Evolutionary conservation across 1,140 invertebrate genomes (phyloP), one percentile per base, ranked within the genome.

Genomic region (Meloidogyne exigua): DNA sequence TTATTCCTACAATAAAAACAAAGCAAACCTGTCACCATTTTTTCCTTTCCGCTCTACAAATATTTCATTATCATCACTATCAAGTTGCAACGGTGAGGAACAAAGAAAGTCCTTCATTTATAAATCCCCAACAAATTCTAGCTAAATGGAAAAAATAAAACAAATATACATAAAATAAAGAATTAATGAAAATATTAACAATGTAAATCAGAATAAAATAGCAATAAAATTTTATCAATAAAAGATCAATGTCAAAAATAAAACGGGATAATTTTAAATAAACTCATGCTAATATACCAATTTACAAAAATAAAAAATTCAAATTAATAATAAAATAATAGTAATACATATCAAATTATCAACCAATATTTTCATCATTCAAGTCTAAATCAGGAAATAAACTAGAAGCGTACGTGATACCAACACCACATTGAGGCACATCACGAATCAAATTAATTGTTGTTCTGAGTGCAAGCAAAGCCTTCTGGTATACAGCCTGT

Each of bases 61-160:
- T 57, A 57, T 57, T 9, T 57, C 49, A 57, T 57, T 57, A n/a
- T 57, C 49, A 57, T 57, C 49, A 57, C 49, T 57, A n/a, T 57
- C 49, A 9, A 57, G 4, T 57, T 57, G 49, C n/a, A 57, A 57
- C n/a, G 49, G 49, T n/a, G 49, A 57, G 5, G 49, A 57, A n/a
- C 49, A 57, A n/a, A 57, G 18, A n/a, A 57, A 57, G 0, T 18
- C 49, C 18, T 57, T 57, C 49, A 57, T 57, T 3, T 5, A 57
- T 39, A 39, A 39, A 39, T 39, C 9, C 36, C 7, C 4, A 9
- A 57, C 18, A 57, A 57, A 57, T n/a, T 57, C 3, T n/a, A 57
- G n/a, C 4, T 44, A 13, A 42, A 42, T 12, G n/a, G 15, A 49
- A 57, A 57, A n/a, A 57, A 5, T n/a, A 57, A 3, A n/a, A 7